phyloP scores from a whole-genome alignment of 1,140 invertebrate genomes.

The Diachasma alloeum region DNA sequence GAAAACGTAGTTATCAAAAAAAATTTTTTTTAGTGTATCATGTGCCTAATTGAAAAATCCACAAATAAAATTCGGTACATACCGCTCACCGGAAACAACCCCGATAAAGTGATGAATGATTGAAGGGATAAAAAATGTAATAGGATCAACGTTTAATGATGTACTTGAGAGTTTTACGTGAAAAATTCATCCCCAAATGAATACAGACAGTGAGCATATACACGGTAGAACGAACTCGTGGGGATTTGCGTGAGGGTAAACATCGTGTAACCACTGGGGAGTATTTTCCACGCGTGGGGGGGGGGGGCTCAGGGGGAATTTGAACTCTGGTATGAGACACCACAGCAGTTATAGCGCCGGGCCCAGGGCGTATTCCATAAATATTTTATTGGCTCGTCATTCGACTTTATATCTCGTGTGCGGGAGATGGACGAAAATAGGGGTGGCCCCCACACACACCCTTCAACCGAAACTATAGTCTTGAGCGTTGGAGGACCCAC shows the following conservation, averaged over 20 bases:
- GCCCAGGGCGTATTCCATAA: constrained; percentile 48
- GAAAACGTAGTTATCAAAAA: too few relatives aligned
- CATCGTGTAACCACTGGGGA: constrained; percentile 55
- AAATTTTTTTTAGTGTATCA: too few relatives aligned
- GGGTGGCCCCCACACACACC: not conserved
- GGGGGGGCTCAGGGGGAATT: constrained; percentile 7
- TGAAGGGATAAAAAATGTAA: constrained; percentile 6
- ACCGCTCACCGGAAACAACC: not conserved
- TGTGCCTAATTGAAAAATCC: not conserved
- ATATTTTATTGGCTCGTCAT: constrained; percentile 64
- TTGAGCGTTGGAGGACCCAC: not conserved
- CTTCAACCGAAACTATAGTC: not conserved
- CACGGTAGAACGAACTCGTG: not conserved
- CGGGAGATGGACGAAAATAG: constrained; percentile 2
- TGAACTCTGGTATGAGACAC: constrained; percentile 11
- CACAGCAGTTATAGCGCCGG: not conserved
- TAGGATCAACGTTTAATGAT: constrained; percentile 3
- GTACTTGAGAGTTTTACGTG: not conserved
- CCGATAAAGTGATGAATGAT: not conserved
- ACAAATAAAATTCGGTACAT: not conserved
- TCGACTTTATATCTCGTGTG: constrained; percentile 49
- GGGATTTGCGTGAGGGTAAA: constrained; percentile 50
- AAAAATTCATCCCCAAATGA: constrained; percentile 13
- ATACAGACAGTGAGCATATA: not conserved
- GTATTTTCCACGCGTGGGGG: constrained; percentile 24